Evolutionary conservation across 2,888 invertebrate species (phyloP).

Genomic region (Ligdia adustata): DNA sequence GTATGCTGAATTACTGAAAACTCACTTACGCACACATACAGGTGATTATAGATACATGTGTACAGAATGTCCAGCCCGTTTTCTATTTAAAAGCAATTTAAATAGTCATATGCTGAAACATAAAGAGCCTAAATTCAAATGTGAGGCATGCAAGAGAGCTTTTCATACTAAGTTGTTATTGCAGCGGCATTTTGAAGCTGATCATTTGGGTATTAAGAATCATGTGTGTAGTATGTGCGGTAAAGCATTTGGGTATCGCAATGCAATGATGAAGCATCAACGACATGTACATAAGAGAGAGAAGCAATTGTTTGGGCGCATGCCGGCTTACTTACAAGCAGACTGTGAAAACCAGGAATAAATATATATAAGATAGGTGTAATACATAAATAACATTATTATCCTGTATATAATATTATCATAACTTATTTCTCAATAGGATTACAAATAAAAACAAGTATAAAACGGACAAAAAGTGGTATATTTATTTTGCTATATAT

Average conservation of each 20-base stretch:
- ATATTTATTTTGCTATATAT: no score
- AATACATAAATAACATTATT: no score
- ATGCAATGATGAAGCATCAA: constrained; percentile 68
- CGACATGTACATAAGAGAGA: constrained; percentile 62
- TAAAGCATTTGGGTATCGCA: constrained; percentile 65
- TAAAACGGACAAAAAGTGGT: constrained; percentile 3
- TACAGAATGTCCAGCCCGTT: constrained; percentile 62
- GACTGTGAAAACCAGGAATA: no score
- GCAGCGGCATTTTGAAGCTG: constrained; percentile 58
- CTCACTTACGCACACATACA: constrained; percentile 59
- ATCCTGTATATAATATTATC: no score
- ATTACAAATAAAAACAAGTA: not conserved
- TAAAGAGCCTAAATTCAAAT: constrained; percentile 57
- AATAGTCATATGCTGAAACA: constrained; percentile 62
- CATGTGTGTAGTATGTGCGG: constrained; percentile 65
- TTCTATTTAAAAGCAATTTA: constrained; percentile 62
- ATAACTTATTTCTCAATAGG: no score
- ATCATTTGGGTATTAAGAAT: constrained; percentile 62
- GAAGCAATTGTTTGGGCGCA: constrained; percentile 50
- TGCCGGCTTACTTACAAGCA: constrained; percentile 52
- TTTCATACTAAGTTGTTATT: constrained; percentile 55
- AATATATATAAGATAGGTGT: no score
- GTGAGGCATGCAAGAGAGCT: constrained; percentile 58
- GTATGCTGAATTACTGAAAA: constrained; percentile 55
- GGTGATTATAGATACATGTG: constrained; percentile 63